Base-by-base conservation (phyloP, 2,888 invertebrate species). In the Phragmatobia fuliginosa region DNA sequence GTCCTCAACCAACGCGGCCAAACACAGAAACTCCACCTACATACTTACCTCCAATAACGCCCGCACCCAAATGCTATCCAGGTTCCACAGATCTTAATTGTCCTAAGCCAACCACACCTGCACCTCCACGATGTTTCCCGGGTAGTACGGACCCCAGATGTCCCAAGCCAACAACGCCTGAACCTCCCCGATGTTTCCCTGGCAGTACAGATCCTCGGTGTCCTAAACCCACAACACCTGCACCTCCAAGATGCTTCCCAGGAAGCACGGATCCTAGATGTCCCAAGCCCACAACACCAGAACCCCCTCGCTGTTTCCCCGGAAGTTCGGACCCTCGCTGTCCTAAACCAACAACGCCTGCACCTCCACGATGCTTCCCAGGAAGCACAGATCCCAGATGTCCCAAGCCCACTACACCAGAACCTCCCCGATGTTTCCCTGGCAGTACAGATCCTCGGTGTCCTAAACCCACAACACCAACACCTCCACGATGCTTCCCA, bases 181-280 rank as follows among this genome's bases (percentile, higher is more conserved):
- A 71, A 69, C 71, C 87, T 11, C 82, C 84, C 0, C 75, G 62
- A 0, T 86, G 82, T 60, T 79, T 0, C 56, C 87, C 90, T 0
- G 92, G 91, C 0, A 67, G 62, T 18, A 56, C 62, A 6, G 85
- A 66, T 41, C n/a, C n/a, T n/a, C 33, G 86, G 21, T 91, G 91
- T 69, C 90, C 90, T 3, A 82, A 82, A 81, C 85, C 87, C 21
- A 85, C 89, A 0, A 84, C 82, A 5, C 84, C 87, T 6, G 79
- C 74, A 1, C 80, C 85, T 0, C 85, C 83, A 6, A 78, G 77
- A 56, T 91, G 92, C 70, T 91, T 85, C 82, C 93, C 92, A 7
- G 92, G 92, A 28, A 85, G 82, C 5, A 78, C 72, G 3, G 91
- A 92, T 68, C 87, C 88, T 63, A 49, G 90, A 72, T 77, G 90